A percentile compares a stretch with the other conserved stretches of the same genome.
These are phyloP conservation scores for Heterodera schachtii DNA, from an alignment of 1,140 invertebrate species.

Conservation along the genomic window DNA sequence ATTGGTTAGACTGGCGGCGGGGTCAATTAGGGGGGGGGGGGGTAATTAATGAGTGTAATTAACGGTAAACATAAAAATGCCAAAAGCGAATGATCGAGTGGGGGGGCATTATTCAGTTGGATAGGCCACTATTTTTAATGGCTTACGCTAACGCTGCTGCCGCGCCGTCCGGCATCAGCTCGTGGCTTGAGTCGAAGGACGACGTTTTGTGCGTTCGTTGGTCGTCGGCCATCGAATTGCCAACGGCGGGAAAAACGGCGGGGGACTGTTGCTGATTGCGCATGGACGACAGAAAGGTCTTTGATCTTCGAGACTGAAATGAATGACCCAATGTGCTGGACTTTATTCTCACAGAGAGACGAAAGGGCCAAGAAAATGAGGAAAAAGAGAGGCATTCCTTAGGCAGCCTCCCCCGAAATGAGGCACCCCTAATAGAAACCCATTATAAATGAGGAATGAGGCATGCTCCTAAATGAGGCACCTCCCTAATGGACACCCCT, in stretches of 20 bases:
- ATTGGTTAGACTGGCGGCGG: not conserved
- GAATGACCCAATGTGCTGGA: too few species aligned
- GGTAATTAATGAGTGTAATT: too few species aligned
- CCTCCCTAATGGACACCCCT: too few species aligned
- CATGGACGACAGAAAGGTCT: conserved; percentile 52
- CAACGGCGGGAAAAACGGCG: not conserved
- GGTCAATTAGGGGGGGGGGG: too few species aligned
- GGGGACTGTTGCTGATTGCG: conserved; percentile 55
- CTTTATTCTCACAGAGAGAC: too few species aligned
- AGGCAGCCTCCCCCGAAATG: too few species aligned
- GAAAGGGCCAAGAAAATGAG: too few species aligned
- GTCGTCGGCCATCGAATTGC: conserved; percentile 45
- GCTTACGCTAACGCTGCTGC: conserved; percentile 52
- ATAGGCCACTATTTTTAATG: not conserved
- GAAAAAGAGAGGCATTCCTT: too few species aligned
- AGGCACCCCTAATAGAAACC: conserved; percentile 3
- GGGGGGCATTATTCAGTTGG: not conserved
- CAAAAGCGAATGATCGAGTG: conserved; percentile 22
- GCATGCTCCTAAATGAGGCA: too few species aligned
- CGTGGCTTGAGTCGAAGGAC: conserved; percentile 49
- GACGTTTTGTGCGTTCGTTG: conserved; percentile 53
- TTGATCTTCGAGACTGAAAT: conserved; percentile 40
- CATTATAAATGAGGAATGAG: not conserved
- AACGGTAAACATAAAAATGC: conserved; percentile 3
- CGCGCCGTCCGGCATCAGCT: conserved; percentile 31